Evolutionary conservation across 2,797 vertebrate species (phyloP), one percentile per base, ranked within the genome.

Genomic region (Cephalopachus bancanus): DNA sequence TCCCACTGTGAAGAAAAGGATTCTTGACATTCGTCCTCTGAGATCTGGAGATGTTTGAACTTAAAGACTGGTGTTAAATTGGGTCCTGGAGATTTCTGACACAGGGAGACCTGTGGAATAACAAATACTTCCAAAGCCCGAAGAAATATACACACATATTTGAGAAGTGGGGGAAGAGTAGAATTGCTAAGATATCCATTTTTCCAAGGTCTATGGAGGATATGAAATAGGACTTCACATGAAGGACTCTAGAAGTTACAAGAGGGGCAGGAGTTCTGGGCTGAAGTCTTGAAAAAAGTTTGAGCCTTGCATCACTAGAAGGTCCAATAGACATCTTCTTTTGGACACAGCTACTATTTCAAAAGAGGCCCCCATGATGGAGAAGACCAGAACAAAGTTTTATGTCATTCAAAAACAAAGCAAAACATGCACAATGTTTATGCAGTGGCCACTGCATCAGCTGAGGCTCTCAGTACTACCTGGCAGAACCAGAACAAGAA

Each of bases 11-110:
- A 83, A 90, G 26, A 76, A 85, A 3, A n/a, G 55, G 16, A 69
- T 75, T 55, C 62, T 60, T 67, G 4, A 55, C 1, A 16, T 78
- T 57, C 60, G 60, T 90, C 24, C 92, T 19, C 44, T 83, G 53
- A 55, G 19, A 33, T 92, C 87, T 85, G 51, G 28, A 33, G 17
- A 60, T 88, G 10, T 93, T 71, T 86, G 84, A 89, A 93, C 8
- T 30, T 57, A 89, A 67, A 53, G 59, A 69, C 22, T 67, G 11
- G 26, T 78, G 26, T 86, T 49, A 14, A 67, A 7, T 59, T 57
- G 33, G 53, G 60, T 11, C 28, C 49, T 92, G 67, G 59, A 75
- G 22, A 92, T 84, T 89, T 94, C 51, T 90, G 67, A 53, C 20
- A 44, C 33, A 83, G 64, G 12, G 19, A 79, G 17, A 20, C 65